A percentile compares a stretch with the other conserved stretches of the same genome.
Conservation (phyloP, 2,797 vertebrate genomes). For the Malacoraja senta region DNA sequence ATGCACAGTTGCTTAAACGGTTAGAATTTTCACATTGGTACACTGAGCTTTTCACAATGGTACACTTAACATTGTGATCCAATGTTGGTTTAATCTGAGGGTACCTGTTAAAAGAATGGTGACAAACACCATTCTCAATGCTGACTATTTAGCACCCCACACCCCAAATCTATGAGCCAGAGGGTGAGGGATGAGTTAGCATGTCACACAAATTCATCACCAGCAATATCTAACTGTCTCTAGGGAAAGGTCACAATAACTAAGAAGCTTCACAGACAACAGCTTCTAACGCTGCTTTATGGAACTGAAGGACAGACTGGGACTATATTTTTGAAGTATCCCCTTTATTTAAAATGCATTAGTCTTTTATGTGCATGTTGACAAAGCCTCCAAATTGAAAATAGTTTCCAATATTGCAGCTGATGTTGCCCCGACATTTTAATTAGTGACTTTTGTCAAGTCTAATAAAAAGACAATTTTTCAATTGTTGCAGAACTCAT, state of each 20-base stretch:
- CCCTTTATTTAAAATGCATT: not conserved
- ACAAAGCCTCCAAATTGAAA: not conserved
- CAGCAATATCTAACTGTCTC: not conserved
- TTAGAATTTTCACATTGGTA: not conserved
- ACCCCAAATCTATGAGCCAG: not conserved
- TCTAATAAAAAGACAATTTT: not conserved
- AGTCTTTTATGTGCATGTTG: not conserved
- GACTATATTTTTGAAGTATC: not conserved
- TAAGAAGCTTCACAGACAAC: too few species aligned
- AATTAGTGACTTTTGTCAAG: not conserved
- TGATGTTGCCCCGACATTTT: not conserved
- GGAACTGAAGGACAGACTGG: not conserved
- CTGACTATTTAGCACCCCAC: not conserved
- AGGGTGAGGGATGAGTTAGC: not conserved
- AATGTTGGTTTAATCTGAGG: not conserved
- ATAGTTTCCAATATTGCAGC: not conserved
- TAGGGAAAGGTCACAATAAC: not conserved
- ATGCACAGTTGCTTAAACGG: not conserved
- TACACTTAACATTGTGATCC: not conserved
- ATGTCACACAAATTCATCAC: not conserved
- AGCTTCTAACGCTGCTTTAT: not conserved
- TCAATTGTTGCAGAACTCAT: not conserved
- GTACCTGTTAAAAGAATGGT: not conserved
- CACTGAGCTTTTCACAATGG: not conserved
- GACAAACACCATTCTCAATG: not conserved